Evolutionary conservation across 2,888 invertebrate species (phyloP).

Genomic region (Melinaea marsaeus): DNA sequence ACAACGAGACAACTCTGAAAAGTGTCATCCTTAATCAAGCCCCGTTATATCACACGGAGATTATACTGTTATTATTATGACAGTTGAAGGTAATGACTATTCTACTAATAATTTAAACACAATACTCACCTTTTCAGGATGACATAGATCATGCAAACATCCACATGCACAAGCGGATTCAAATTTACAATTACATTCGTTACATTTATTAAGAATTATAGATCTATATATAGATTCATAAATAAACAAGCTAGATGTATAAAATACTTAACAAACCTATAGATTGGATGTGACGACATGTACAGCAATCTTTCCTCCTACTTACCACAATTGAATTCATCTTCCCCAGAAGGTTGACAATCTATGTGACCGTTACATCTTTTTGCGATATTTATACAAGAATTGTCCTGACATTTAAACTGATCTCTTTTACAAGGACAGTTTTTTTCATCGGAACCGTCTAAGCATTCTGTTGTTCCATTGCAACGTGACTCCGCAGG

Average conservation of each 20-base stretch:
- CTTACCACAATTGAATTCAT: conserved; percentile 78
- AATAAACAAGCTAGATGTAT: not conserved
- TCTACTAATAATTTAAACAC: too few relatives aligned
- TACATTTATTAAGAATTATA: too few relatives aligned
- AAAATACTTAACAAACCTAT: conserved; percentile 1
- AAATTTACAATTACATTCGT: too few relatives aligned
- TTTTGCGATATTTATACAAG: conserved; percentile 80
- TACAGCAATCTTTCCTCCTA: conserved; percentile 18
- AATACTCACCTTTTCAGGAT: too few relatives aligned
- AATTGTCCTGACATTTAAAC: conserved; percentile 79
- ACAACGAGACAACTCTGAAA: conserved; percentile 47
- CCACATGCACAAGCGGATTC: too few relatives aligned
- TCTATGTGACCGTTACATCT: conserved; percentile 81
- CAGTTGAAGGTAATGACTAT: too few relatives aligned
- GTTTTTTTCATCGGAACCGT: conserved; percentile 67
- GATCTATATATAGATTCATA: too few relatives aligned
- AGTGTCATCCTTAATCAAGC: not conserved
- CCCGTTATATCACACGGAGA: too few relatives aligned
- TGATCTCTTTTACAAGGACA: conserved; percentile 72
- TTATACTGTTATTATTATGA: too few relatives aligned
- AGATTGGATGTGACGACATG: not conserved
- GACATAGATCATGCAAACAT: too few relatives aligned
- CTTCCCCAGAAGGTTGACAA: conserved; percentile 78
- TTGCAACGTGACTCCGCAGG: conserved; percentile 73
- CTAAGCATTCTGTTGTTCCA: conserved; percentile 69